Evolutionary conservation across 2,888 invertebrate species (phyloP), one percentile per base, ranked within the genome.

Genomic region (Suillia variegata): DNA sequence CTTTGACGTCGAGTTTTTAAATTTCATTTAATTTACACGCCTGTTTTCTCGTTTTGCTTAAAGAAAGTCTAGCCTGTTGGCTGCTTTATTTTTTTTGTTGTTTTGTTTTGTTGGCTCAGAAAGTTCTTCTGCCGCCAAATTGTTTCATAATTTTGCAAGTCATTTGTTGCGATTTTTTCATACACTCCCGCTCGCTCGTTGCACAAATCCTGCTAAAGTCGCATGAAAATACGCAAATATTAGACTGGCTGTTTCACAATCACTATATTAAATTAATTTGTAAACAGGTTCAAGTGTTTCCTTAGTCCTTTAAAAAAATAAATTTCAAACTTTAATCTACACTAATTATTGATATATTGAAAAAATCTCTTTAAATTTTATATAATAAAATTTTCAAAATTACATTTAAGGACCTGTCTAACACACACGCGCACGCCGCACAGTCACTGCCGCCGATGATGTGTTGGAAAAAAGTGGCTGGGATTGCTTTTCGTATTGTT

Each of bases 21-120:
- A 45, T 18, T 45, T 45, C 45, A 45, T 45, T 45, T 45, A 17
- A 45, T 45, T 45, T 45, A 18, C 45, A 20, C 45, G 13, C 45
- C 5, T 38, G 3, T 26, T 38, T 2, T 18, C 17, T 45, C 45
- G 4, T 3, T 5, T 45, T 45, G 45, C 45, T 38, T 38, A 26
- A 26, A 26, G 5, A 26, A 26, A 26, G 26, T 26, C 5, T 6
- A 8, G 38, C 45, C 6, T 45, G 17, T 45, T 5, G n/a, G 45
- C 38, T 38, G 38, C 45, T 38, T 38, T 38, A 38, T 4, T 38
- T n/a, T 38, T 38, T 10, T 38, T 38, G 10, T n/a, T 38, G 38
- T 4, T 13, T n/a, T 13, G n/a, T 38, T n/a, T 38, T n/a, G n/a
- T n/a, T n/a, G 13, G 10, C 38, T 38, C 6, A 8, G n/a, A n/a